Conservation (phyloP, 2,113 vertebrate species). For the Zingel zingel region DNA sequence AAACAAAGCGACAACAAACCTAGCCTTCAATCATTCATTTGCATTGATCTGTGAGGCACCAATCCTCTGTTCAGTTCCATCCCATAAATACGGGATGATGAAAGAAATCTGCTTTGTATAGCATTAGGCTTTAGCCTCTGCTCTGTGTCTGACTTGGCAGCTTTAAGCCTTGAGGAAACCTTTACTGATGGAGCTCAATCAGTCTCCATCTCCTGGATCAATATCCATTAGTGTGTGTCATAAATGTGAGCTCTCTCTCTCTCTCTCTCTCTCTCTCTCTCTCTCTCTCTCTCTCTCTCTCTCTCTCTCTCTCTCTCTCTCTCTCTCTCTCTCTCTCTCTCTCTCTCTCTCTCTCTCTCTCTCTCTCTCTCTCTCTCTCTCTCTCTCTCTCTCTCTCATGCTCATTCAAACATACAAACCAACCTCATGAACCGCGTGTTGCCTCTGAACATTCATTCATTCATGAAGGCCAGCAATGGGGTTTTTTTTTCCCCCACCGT, state of each 20-base stretch:
- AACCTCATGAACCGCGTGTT: conserved; percentile 40
- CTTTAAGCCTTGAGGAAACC: conserved; percentile 75
- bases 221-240: conserved; percentile 85
- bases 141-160: conserved; percentile 69
- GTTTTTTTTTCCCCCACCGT: not conserved
- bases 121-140: conserved; percentile 61
- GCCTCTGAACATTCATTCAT: conserved; percentile 60
- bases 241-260: no score
- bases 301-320: no score
- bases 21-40: not conserved
- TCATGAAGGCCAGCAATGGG: conserved; percentile 35
- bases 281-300: no score
- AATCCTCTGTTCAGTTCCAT: conserved; percentile 30
- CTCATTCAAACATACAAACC: conserved; percentile 58
- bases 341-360: no score
- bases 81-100: conserved; percentile 33
- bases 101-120: conserved; percentile 53
- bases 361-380: no score
- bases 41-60: conserved; percentile 27
- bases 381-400: no score
- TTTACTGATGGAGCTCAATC: conserved; percentile 71
- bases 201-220: conserved; percentile 79
- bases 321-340: no score
- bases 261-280: no score
- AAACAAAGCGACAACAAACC: conserved; percentile 9